Evolutionary conservation across 2,797 vertebrate species (phyloP).

Genomic region (Balearica regulorum): DNA sequence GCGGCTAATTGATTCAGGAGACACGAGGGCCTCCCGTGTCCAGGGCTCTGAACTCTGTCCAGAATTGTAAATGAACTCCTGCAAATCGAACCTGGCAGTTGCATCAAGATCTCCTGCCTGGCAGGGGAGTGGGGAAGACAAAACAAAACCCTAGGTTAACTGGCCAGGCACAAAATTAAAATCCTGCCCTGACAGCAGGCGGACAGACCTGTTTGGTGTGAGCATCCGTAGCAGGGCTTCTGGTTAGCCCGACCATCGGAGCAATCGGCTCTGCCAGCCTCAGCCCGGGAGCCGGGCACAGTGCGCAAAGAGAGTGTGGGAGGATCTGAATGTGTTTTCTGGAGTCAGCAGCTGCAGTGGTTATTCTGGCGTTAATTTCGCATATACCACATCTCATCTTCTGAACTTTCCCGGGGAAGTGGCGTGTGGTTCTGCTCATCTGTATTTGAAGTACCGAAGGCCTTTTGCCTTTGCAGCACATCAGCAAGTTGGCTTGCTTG

Average conservation of each 20-base stretch:
- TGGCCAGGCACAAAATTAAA: neutral
- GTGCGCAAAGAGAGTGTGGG: neutral
- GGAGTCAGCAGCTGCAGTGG: constrained; percentile 34
- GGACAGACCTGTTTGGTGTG: constrained; percentile 3
- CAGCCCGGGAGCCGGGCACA: neutral
- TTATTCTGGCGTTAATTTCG: constrained; percentile 39
- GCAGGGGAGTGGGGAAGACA: neutral
- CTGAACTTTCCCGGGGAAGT: constrained; percentile 39
- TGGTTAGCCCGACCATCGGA: neutral
- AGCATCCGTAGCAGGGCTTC: neutral
- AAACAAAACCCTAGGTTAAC: neutral
- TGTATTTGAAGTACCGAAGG: constrained; percentile 12
- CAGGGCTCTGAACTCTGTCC: neutral
- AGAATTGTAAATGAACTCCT: neutral
- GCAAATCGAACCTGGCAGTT: neutral
- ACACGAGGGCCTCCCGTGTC: neutral
- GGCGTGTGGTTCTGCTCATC: neutral
- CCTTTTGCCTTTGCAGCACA: neutral
- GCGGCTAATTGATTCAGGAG: neutral
- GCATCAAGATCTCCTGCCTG: neutral
- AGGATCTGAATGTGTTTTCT: constrained; percentile 9
- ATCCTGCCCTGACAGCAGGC: constrained; percentile 1
- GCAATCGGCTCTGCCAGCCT: neutral
- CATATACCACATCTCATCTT: neutral
- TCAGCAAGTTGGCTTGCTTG: constrained; percentile 19